Conservation (phyloP, 2,113 vertebrate species). For the Actenoides lindsayi region DNA sequence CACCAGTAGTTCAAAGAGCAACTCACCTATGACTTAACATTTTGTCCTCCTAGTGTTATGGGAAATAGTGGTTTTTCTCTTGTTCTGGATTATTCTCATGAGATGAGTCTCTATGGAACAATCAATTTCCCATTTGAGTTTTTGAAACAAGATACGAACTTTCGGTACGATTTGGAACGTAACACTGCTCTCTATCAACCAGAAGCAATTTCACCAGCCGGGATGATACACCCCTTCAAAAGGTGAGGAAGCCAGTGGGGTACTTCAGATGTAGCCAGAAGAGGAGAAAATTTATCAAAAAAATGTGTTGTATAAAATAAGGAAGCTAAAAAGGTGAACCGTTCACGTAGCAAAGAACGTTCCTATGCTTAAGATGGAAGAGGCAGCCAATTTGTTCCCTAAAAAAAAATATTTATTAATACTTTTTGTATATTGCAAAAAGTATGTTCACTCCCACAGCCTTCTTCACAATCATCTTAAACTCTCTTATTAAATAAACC, state of each 20-base stretch:
- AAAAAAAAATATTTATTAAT: not conserved
- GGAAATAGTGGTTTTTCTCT: constrained; percentile 16
- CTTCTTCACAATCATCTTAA: not conserved
- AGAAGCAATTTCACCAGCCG: not conserved
- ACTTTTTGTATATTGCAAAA: not conserved
- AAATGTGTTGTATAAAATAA: not conserved
- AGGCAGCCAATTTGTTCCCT: not conserved
- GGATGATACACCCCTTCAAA: not conserved
- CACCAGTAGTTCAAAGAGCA: not conserved
- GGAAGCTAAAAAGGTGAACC: not conserved
- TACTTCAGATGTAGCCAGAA: not conserved
- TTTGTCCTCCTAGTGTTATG: not conserved
- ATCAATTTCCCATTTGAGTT: constrained; percentile 20
- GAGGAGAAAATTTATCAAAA: not conserved
- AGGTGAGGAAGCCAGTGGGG: not conserved
- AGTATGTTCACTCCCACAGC: not conserved
- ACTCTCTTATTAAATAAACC: constrained; percentile 7
- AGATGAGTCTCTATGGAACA: not conserved
- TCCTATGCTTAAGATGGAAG: not conserved
- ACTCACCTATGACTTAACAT: not conserved
- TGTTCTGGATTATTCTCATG: not conserved
- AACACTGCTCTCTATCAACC: not conserved
- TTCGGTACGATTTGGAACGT: not conserved
- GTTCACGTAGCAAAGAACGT: not conserved
- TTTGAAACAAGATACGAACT: constrained; percentile 26